Evolutionary conservation across 2,888 invertebrate species (phyloP), one percentile per base, ranked within the genome.

Genomic region (Pyrochroa serraticornis): DNA sequence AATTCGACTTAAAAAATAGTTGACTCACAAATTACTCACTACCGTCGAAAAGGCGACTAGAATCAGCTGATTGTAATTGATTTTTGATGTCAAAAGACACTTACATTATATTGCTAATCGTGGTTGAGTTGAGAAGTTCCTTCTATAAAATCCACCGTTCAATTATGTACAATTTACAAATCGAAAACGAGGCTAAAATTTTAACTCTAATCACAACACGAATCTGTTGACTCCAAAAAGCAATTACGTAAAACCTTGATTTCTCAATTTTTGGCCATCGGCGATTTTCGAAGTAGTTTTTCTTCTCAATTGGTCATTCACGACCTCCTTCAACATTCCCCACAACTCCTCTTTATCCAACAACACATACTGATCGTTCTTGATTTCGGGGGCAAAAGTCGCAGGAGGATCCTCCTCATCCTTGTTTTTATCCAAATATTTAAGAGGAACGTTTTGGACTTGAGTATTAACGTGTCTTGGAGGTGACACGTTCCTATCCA

Each of bases 241-340:
- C 14, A 55, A 53, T 67, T 69, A 69, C 62, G 69, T 62, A 51
- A 66, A 66, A 7, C 65, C 71, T 49, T 70, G 69, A 35, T 50
- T 61, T 32, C 68, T 42, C 14, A 71, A 42, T 43, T 67, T 65
- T 42, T 67, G 58, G 6, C 60, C 66, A 34, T 66, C 63, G 7
- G 57, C 41, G 7, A 67, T 57, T 48, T 68, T 69, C n/a, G 64
- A 56, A 14, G 42, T 59, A 3, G 48, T 44, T 47, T 70, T 65
- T 36, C 58, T 67, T 42, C 64, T 69, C 3, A 66, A 58, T 22
- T 71, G 67, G 43, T 78, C 76, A 55, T 77, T 73, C 6, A 79
- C 79, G 2, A 78, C 84, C 76, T 86, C 86, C 71, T 85, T 84
- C 9, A 87, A 75, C 68, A 87, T 79, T 48, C 85, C 85, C 86